These are phyloP conservation scores for Epizoanthus scotinus DNA, from an alignment of 92 coral and sea anemone species.

Conservation along the genomic window DNA sequence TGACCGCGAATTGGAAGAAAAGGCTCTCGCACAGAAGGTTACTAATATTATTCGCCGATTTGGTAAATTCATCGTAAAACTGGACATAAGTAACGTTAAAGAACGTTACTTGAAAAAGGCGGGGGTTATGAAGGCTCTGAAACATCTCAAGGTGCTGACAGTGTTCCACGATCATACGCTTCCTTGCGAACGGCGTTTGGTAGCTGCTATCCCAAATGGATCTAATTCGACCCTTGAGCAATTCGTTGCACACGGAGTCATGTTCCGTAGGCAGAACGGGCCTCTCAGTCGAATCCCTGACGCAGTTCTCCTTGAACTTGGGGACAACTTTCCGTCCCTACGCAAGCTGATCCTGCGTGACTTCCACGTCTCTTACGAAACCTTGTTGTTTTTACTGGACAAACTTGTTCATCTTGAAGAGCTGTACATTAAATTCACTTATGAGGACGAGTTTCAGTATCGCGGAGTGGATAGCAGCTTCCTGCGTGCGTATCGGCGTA, in stretches of 20 bases:
- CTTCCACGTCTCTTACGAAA: conserved; percentile 44
- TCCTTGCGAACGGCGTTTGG: conserved; percentile 52
- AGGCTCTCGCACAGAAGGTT: conserved; percentile 48
- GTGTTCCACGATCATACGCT: conserved; percentile 26
- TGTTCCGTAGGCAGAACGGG: conserved; percentile 40
- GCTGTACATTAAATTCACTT: conserved; percentile 45
- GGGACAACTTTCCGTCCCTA: conserved; percentile 49
- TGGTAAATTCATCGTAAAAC: conserved; percentile 51
- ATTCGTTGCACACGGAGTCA: conserved; percentile 61
- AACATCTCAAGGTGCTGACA: conserved; percentile 39
- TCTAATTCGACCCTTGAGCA: conserved; percentile 46
- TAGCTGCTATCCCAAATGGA: conserved; percentile 44
- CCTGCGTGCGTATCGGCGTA: conserved; percentile 54
- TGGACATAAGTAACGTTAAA: conserved; percentile 52
- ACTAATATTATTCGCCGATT: conserved; percentile 58
- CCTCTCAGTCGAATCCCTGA: conserved; percentile 58
- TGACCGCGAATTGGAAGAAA: conserved; percentile 34
- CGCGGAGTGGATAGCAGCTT: conserved; percentile 55
- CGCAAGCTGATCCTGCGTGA: conserved; percentile 52
- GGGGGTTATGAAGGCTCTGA: conserved; percentile 46
- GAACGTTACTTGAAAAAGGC: conserved; percentile 51
- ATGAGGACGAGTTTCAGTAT: conserved; percentile 55
- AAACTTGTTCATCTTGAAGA: conserved; percentile 50
- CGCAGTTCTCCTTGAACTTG: conserved; percentile 57
- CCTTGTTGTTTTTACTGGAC: conserved; percentile 40